Evolutionary conservation across 2,888 invertebrate genomes (phyloP), one percentile per base, ranked within the genome.

Genomic region (Morpho achilles): DNA sequence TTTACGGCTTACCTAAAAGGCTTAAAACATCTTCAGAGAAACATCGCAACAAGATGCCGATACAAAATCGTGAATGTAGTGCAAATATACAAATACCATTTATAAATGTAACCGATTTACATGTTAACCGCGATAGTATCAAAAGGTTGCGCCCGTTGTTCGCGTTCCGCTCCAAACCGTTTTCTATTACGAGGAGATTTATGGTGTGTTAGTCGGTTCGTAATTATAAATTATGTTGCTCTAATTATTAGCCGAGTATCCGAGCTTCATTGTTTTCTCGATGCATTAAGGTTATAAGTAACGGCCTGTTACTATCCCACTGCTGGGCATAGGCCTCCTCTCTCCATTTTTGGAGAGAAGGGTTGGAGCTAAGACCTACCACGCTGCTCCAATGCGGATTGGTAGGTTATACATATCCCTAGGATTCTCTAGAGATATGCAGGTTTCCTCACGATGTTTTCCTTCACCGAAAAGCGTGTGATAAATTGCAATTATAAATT

Each of bases 161-260:
- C 64, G 65, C 63, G 69, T 68, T 69, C 66, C 69, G 69, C 58
- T 69, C 61, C 60, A 62, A 62, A 62, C 60, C 52, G 63, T 67
- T 69, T 69, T 69, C 69, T 70, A 70, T 70, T 67, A 67, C 59
- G 65, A 58, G 58, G 62, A 68, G 65, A 70, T 70, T 70, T 69
- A 70, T 67, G 63, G 61, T 54, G 59, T 67, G 67, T 64, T 63
- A 62, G 57, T 62, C 50, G 61, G 48, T 53, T 56, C 59, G 64
- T 67, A 69, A 69, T 69, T 76, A 78, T 62, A 62, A 59, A 54
- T 52, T 57, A 62, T 57, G 54, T 64, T 61, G 62, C 60, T 56
- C 58, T 55, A 61, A 61, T 63, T 60, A 60, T 58, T 45, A 51
- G 48, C 44, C 44, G 56, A 9, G 51, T 56, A 51, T 50, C 51